A percentile compares a stretch with the other conserved stretches of the same genome.
Evolutionary conservation across 2,888 invertebrate species (phyloP).

Genomic region (Auanema freiburgensis): DNA sequence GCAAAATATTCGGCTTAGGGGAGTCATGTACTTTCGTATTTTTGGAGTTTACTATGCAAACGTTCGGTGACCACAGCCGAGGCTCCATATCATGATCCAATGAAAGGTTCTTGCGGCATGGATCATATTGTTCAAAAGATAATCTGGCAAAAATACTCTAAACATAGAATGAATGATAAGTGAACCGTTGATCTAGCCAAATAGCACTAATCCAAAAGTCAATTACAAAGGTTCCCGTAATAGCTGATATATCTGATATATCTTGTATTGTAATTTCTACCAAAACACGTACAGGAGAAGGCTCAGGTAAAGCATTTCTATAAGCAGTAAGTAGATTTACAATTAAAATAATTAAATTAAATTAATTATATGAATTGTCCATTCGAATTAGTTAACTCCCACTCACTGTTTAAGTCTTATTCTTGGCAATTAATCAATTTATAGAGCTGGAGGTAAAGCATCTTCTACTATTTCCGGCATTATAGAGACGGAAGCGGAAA

Average conservation of each 20-base stretch:
- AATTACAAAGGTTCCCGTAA: slow-evolving; percentile 58
- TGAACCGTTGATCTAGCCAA: slow-evolving; percentile 55
- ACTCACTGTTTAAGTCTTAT: not conserved
- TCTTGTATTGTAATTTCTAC: slow-evolving; percentile 63
- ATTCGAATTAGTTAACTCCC: not conserved
- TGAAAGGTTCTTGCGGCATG: slow-evolving; percentile 58
- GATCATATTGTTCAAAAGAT: slow-evolving; percentile 55
- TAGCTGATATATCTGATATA: slow-evolving; percentile 60
- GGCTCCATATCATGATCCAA: slow-evolving; percentile 63
- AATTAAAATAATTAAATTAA: not conserved
- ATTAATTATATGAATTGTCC: too few species aligned
- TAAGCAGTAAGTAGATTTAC: slow-evolving; percentile 9
- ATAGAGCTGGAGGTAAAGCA: not conserved
- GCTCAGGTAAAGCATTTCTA: slow-evolving; percentile 61
- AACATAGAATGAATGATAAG: not conserved
- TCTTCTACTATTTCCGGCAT: not conserved
- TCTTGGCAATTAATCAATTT: not conserved
- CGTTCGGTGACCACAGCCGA: slow-evolving; percentile 61
- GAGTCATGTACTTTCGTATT: slow-evolving; percentile 60
- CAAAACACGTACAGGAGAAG: slow-evolving; percentile 54
- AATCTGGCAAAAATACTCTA: slow-evolving; percentile 27
- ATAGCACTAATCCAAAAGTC: slow-evolving; percentile 63
- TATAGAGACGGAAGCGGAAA: not conserved
- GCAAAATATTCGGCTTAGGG: slow-evolving; percentile 62
- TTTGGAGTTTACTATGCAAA: slow-evolving; percentile 62